phyloP scores from a whole-genome alignment of 2,113 vertebrate species.

The Corapipo altera region DNA sequence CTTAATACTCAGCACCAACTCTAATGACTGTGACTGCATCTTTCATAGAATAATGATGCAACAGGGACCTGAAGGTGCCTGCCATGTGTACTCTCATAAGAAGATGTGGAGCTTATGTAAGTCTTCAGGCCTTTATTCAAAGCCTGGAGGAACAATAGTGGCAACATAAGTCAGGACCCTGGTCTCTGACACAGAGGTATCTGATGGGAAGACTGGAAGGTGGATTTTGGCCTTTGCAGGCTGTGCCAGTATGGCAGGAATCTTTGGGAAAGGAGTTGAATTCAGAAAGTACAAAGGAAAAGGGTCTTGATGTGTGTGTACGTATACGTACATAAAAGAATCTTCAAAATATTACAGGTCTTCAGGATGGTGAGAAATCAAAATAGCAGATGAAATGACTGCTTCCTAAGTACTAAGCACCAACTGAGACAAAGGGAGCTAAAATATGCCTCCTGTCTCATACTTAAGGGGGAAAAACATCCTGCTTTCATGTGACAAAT shows the following conservation, averaged over 20 bases:
- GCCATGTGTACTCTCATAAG: neutral
- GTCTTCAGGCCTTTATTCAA: neutral
- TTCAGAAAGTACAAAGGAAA: neutral
- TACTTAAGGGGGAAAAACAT: neutral
- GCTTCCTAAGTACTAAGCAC: neutral
- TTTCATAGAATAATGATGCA: neutral
- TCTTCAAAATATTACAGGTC: neutral
- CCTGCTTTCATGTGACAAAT: neutral
- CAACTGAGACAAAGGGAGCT: neutral
- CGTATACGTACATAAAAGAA: neutral
- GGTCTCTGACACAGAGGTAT: neutral
- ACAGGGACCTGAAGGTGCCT: neutral
- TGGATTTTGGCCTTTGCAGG: neutral
- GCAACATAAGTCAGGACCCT: neutral
- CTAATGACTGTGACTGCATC: accelerated
- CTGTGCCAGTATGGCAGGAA: neutral
- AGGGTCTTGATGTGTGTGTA: neutral
- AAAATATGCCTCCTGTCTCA: neutral
- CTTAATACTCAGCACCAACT: neutral
- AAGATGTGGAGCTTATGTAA: neutral
- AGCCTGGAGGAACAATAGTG: neutral
- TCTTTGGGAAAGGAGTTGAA: neutral
- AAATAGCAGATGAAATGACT: neutral
- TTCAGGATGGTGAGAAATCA: neutral
- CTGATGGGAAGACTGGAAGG: neutral